Conservation (phyloP, 2,797 vertebrate genomes). For the Pangasius macronema region DNA sequence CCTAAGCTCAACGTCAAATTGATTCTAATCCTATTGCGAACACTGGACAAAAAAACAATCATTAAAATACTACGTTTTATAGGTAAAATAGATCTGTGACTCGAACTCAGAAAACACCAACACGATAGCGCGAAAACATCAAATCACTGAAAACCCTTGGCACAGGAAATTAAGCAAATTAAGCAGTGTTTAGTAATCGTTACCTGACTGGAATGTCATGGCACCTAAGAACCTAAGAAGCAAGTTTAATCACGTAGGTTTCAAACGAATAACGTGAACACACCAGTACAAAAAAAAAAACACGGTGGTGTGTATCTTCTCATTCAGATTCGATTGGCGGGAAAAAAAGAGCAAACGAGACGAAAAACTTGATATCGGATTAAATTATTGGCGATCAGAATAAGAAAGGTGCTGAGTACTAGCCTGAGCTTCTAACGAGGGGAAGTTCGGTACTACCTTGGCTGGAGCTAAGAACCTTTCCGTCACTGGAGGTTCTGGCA, state of each 20-base stretch:
- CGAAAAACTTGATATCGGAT: neutral
- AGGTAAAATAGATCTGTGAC: conserved; percentile 55
- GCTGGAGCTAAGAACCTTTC: conserved; percentile 23
- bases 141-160: conserved; percentile 48
- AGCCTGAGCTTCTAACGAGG: conserved; percentile 36
- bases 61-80: conserved; percentile 59
- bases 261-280: neutral
- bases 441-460: conserved; percentile 38
- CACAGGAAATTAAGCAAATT: conserved; percentile 44
- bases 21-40: conserved; percentile 62
- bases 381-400: neutral
- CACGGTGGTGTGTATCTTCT: neutral
- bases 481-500: neutral
- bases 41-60: conserved; percentile 56
- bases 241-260: neutral
- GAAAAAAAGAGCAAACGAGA: neutral
- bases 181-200: conserved; percentile 10
- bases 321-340: neutral
- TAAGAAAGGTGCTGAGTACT: conserved; percentile 16
- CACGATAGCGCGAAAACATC: conserved; percentile 32
- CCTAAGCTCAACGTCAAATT: conserved; percentile 56
- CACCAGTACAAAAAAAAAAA: neutral
- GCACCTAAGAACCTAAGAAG: neutral
- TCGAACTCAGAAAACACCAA: conserved; percentile 43
- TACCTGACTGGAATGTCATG: neutral